phyloP scores from a whole-genome alignment of 2,797 vertebrate genomes.

The Xyrichtys novacula region DNA sequence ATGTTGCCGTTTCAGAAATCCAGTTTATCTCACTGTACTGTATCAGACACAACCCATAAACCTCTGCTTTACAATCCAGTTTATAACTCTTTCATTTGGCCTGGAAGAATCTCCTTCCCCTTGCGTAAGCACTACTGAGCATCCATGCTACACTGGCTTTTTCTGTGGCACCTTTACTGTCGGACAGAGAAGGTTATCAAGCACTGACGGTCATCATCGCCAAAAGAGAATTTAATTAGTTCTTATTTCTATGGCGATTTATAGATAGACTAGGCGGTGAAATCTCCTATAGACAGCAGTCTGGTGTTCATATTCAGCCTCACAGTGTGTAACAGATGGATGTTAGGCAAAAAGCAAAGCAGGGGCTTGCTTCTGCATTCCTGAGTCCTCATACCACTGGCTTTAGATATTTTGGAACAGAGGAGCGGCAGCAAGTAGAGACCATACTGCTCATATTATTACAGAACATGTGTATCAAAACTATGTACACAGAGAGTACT shows the following conservation, averaged over 20 bases:
- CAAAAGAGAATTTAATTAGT: neutral
- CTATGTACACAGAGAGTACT: slow-evolving; percentile 1
- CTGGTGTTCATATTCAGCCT: slow-evolving; percentile 32
- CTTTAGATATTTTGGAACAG: slow-evolving; percentile 37
- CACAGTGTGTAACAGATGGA: slow-evolving; percentile 26
- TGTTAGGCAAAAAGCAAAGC: slow-evolving; percentile 50
- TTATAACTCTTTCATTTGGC: slow-evolving; percentile 61
- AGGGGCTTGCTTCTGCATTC: slow-evolving; percentile 66
- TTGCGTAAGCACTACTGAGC: slow-evolving; percentile 53
- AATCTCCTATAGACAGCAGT: slow-evolving; percentile 36
- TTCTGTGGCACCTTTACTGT: slow-evolving; percentile 17
- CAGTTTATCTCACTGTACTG: slow-evolving; percentile 49
- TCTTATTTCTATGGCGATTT: neutral
- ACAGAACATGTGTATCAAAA: slow-evolving; percentile 29
- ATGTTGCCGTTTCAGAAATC: slow-evolving; percentile 39
- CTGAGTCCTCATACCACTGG: slow-evolving; percentile 44
- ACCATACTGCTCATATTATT: slow-evolving; percentile 36
- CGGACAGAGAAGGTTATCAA: slow-evolving; percentile 17
- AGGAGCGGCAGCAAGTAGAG: slow-evolving; percentile 18
- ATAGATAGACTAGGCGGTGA: slow-evolving; percentile 5
- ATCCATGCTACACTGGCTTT: slow-evolving; percentile 17
- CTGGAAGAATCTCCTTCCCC: slow-evolving; percentile 47
- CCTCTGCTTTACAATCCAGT: slow-evolving; percentile 66
- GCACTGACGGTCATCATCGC: neutral
- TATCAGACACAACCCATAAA: slow-evolving; percentile 74